Conservation (phyloP, 92 coral and sea anemone genomes). For the Micromussa lordhowensis region DNA sequence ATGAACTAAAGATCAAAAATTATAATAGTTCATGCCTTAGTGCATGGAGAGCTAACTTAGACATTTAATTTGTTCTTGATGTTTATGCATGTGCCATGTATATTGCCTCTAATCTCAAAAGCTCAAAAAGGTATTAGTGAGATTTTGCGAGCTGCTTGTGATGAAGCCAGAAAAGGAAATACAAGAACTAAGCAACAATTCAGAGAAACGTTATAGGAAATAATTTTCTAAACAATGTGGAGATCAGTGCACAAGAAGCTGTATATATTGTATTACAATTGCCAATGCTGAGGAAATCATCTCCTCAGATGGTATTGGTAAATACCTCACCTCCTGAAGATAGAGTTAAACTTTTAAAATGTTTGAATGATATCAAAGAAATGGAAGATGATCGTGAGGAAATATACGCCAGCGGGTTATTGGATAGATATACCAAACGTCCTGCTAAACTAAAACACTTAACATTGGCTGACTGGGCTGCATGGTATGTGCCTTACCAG, state of each 20-base stretch:
- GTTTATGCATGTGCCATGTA: too few species aligned
- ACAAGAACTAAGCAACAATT: slow-evolving; percentile 54
- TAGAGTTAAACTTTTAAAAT: neutral
- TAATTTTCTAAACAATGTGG: neutral
- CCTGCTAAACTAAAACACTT: neutral
- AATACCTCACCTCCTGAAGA: neutral
- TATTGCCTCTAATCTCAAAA: slow-evolving; percentile 32
- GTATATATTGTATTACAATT: neutral
- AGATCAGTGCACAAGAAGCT: neutral
- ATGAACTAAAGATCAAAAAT: too few species aligned
- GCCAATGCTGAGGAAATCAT: neutral
- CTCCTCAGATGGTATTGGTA: neutral
- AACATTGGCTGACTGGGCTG: neutral
- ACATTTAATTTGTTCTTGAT: too few species aligned
- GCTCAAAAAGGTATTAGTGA: slow-evolving; percentile 72
- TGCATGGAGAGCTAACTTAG: too few species aligned
- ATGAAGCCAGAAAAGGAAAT: slow-evolving; percentile 70
- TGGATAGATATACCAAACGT: neutral
- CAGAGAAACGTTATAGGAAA: slow-evolving; percentile 40
- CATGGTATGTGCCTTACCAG: neutral
- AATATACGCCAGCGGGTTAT: neutral
- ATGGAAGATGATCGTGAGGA: too few species aligned
- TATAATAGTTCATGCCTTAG: too few species aligned
- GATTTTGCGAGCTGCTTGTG: slow-evolving; percentile 54
- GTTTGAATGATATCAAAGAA: neutral